Base-by-base conservation (phyloP, 2,888 invertebrate genomes). In the Lithodes maja region DNA sequence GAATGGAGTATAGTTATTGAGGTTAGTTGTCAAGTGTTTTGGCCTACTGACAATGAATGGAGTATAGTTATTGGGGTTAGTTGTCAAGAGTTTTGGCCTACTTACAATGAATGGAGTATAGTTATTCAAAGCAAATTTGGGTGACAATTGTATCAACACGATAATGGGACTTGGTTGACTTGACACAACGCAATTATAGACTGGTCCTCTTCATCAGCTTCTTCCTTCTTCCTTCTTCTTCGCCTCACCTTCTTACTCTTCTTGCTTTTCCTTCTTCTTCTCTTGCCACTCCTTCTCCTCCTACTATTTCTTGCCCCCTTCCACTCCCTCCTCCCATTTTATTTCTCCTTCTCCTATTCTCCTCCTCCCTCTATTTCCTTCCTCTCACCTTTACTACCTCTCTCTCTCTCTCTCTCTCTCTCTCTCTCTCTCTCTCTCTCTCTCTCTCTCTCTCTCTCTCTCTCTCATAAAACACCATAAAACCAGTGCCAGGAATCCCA, bases 171-270 rank as follows among this genome's bases (percentile, higher is more conserved):
- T 33, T 33, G 33, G 33, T 33, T 33, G 33, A 33, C 33, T 33
- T 33, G 33, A 33, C 33, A 33, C 33, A 33, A 33, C 33, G 33
- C 33, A 33, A 33, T 33, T 33, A 33, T 33, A 33, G 33, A 0
- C 33, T 33, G 5, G 61, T 12, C 61, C 12, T 12, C 61, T 12
- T 61, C 61, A 61, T 12, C 17, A 9, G 15, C 79, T 55, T n/a
- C 17, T 54, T 9, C 79, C 55, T 52, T 15, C 52, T 74, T 54
- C 33, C 77, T 53, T 53, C 55, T 54, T 61, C 33, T 17, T 77
- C 85, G 75, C 77, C 75, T 54, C 61, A 75, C 74, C 77, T 85
- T 55, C 55, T 54, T 54, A 75, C 74, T 75, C 50, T 77, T 85
- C 75, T 49, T 74, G 53, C 69, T 52, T 53, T 15, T 71, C 74